phyloP scores from a whole-genome alignment of 2,797 vertebrate species.

The Syngnathus rostellatus region DNA sequence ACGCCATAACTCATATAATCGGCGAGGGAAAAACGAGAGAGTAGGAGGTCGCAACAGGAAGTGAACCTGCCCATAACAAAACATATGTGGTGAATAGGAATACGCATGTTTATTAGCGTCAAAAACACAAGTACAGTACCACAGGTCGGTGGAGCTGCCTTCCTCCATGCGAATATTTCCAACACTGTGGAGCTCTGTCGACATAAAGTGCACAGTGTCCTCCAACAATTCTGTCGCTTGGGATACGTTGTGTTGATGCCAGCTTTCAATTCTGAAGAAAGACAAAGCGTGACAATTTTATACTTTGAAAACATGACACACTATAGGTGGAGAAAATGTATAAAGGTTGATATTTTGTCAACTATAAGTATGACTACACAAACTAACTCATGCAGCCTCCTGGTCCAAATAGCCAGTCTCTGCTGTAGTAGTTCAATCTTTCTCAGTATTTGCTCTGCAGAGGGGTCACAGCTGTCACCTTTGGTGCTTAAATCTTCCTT shows the following conservation, averaged over 20 bases:
- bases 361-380: neutral
- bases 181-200: conserved; percentile 77
- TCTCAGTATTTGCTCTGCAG: conserved; percentile 52
- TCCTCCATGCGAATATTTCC: conserved; percentile 82
- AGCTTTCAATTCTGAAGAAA: conserved; percentile 60
- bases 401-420: conserved; percentile 66
- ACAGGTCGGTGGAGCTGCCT: conserved; percentile 67
- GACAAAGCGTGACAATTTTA: neutral
- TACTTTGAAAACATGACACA: neutral
- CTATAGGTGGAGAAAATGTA: neutral
- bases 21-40: conserved; percentile 70
- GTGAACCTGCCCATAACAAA: conserved; percentile 63
- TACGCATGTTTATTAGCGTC: no score
- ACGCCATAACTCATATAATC: conserved; percentile 68
- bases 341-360: neutral
- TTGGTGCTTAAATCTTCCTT: conserved; percentile 20
- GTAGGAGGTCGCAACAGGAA: conserved; percentile 73
- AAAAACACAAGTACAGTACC: conserved; percentile 50
- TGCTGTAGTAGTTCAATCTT: conserved; percentile 69
- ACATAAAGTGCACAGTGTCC: conserved; percentile 66
- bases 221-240: conserved; percentile 60
- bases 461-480: conserved; percentile 34
- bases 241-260: conserved; percentile 56
- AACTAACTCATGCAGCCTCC: conserved; percentile 65
- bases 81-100: neutral